phyloP scores from a whole-genome alignment of 2,113 vertebrate species.

The Bungarus multicinctus region DNA sequence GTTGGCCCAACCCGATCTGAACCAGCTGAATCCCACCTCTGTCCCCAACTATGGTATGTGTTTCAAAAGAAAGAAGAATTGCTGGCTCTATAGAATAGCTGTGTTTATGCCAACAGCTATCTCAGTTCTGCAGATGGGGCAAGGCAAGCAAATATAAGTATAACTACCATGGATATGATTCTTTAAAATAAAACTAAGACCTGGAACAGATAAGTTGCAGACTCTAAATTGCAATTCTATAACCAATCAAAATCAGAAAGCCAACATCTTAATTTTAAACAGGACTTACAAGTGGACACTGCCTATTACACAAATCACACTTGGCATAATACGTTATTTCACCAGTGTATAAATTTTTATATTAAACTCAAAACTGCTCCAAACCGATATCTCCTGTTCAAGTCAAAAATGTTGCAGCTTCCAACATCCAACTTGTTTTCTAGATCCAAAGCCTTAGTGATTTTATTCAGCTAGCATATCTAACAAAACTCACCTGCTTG shows the following conservation, averaged over 20 bases:
- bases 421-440: conserved; percentile 1
- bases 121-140: neutral
- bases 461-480: conserved; percentile 25
- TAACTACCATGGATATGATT: neutral
- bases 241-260: neutral
- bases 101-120: neutral
- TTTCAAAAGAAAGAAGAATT: neutral
- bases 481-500: conserved; percentile 80
- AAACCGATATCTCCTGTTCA: neutral
- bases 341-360: neutral
- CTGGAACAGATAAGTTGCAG: neutral
- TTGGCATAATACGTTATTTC: neutral
- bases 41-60: neutral
- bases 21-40: no score
- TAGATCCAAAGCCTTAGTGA: neutral
- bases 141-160: neutral
- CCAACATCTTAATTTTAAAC: neutral
- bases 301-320: neutral
- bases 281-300: neutral
- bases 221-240: neutral
- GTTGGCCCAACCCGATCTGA: no score
- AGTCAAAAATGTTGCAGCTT: neutral
- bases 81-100: neutral
- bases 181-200: neutral
- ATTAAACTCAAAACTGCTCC: neutral